phyloP scores from a whole-genome alignment of 92 coral and sea anemone genomes.

The Plumapathes pennacea region DNA sequence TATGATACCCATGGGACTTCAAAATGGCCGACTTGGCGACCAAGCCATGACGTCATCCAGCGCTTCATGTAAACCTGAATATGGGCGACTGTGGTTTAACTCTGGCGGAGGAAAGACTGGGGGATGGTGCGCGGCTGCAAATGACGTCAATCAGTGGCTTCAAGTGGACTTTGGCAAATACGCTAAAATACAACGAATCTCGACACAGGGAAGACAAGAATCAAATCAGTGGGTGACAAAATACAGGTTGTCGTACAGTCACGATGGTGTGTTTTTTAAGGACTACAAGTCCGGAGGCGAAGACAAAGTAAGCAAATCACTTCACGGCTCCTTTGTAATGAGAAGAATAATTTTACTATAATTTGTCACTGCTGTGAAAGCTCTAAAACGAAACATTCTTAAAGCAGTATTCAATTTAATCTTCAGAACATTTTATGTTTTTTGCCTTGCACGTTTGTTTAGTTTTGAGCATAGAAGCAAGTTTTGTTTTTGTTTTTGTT shows the following conservation, averaged over 20 bases:
- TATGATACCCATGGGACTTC: constrained; percentile 54
- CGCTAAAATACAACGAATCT: constrained; percentile 39
- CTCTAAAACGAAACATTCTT: no score
- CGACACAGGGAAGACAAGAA: constrained; percentile 60
- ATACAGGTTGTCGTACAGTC: constrained; percentile 48
- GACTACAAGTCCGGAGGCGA: constrained; percentile 29
- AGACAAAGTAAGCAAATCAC: no score
- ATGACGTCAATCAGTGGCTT: constrained; percentile 33
- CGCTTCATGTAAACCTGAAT: constrained; percentile 32
- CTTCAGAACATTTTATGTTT: no score
- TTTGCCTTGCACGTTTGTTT: no score
- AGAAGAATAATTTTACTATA: no score
- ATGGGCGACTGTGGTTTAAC: constrained; percentile 35
- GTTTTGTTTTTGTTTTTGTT: no score
- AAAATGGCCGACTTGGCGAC: constrained; percentile 45
- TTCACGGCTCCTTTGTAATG: no score
- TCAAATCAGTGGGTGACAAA: constrained; percentile 53
- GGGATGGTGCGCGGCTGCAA: constrained; percentile 47
- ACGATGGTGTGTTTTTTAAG: constrained; percentile 24
- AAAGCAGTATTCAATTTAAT: no score
- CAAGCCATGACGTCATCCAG: constrained; percentile 42
- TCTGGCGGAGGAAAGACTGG: constrained; percentile 20
- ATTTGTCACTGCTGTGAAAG: no score
- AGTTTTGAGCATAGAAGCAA: no score
- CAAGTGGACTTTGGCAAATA: constrained; percentile 46